Evolutionary conservation across 2,113 vertebrate species (phyloP), one percentile per base, ranked within the genome.

Genomic region (Capra hircus): DNA sequence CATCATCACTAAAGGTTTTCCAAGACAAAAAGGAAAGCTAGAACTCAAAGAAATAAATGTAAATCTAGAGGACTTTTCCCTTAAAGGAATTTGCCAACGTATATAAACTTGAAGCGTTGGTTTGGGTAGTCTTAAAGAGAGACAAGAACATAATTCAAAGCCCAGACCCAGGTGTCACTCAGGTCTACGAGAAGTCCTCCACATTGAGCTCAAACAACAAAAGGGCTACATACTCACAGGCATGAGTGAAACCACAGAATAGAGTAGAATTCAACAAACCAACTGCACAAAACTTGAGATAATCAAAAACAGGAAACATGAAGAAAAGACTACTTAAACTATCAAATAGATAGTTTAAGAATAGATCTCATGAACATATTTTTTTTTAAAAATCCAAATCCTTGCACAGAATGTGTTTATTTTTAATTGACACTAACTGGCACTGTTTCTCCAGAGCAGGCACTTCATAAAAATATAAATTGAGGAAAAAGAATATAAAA

Each of bases 211-310:
- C 11, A 11, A 30, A 85, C 80, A 48, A 90, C 28, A 23, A 40
- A 88, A 57, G 14, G 12, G 17, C 30, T 77, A 36, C 28, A 82
- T 11, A 36, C 45, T 48, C 36, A 33, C 13, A 93, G 21, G 30
- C 30, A 82, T 6, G 45, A 88, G 52, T 60, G 10, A 78, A 85
- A 85, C 17, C n/a, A 48, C 43, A 15, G 52, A n/a, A 13, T n/a
- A n/a, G 19, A n/a, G 11, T 25, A 28, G 48, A 94, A 97, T 94
- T 86, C 71, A 96, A 64, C 64, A 97, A 81, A 43, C 23, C 71
- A 88, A n/a, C 11, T 71, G 17, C 57, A 78, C 1, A 43, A n/a
- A 77, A 57, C 62, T 71, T 36, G 43, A 14, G 87, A 82, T 27
- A 90, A 28, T 81, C 27, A 55, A 77, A 71, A 88, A 36, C 11